Conservation (phyloP, 2,797 vertebrate genomes). For the Leucoraja ocellata region DNA sequence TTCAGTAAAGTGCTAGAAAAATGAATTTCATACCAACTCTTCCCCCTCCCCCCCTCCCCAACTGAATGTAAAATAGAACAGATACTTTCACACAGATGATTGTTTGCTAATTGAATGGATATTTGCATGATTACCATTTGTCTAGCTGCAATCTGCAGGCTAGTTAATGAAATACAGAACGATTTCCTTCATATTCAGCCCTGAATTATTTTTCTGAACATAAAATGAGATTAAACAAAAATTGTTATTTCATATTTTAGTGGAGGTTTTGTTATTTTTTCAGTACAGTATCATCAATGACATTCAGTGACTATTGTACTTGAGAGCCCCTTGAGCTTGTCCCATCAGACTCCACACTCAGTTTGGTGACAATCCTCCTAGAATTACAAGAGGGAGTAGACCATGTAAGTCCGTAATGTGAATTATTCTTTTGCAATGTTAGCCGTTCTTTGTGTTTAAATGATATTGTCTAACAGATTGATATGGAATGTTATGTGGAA, state of each 20-base stretch:
- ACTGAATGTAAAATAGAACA: neutral
- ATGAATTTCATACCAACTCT: neutral
- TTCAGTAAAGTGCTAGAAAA: neutral
- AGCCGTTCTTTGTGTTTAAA: conserved; percentile 6
- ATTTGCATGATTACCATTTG: neutral
- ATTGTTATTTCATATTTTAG: neutral
- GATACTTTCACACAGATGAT: neutral
- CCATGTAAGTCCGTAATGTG: neutral
- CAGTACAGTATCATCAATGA: neutral
- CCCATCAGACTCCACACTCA: neutral
- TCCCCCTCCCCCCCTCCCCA: too few species aligned
- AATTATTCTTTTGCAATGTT: conserved; percentile 5
- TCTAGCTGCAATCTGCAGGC: neutral
- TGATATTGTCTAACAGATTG: neutral
- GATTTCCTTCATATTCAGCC: neutral
- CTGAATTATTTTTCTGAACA: neutral
- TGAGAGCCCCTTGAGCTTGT: neutral
- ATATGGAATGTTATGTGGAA: neutral
- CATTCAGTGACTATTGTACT: neutral
- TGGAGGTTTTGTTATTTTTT: neutral
- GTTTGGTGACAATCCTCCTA: neutral
- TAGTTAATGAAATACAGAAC: neutral
- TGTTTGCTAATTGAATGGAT: neutral
- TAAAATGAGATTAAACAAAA: neutral
- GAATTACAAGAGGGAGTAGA: neutral